Conservation (phyloP, 2,888 invertebrate genomes). For the Tricholauxania praeusta region DNA sequence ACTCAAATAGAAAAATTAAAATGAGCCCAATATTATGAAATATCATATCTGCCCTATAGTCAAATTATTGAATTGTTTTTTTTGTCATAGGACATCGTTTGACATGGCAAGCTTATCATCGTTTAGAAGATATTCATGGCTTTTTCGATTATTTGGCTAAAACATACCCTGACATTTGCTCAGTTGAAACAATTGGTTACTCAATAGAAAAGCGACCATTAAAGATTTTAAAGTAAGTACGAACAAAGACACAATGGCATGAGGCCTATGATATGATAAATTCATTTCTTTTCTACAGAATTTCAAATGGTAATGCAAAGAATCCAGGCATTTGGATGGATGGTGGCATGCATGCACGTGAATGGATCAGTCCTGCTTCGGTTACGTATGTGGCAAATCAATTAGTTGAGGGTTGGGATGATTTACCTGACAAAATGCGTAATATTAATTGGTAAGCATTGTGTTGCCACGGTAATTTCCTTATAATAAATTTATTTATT, state of each 20-base stretch:
- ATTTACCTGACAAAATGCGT: slow-evolving; percentile 75
- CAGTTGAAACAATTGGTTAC: slow-evolving; percentile 79
- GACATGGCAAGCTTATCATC: slow-evolving; percentile 84
- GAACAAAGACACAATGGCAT: background rate
- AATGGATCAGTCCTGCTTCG: slow-evolving; percentile 88
- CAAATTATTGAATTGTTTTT: slow-evolving; percentile 3
- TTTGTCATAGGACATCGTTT: slow-evolving; percentile 68
- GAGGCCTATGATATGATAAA: background rate
- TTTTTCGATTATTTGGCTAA: slow-evolving; percentile 80
- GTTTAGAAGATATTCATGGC: slow-evolving; percentile 76
- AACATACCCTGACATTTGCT: slow-evolving; percentile 79
- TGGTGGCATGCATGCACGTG: slow-evolving; percentile 87
- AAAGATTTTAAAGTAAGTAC: slow-evolving; percentile 71
- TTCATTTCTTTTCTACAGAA: slow-evolving; percentile 63
- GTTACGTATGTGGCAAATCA: slow-evolving; percentile 82
- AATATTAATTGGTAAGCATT: slow-evolving; percentile 81
- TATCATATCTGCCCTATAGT: background rate
- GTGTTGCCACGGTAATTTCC: background rate
- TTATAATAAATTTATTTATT: slow-evolving; percentile 18
- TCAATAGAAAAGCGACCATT: slow-evolving; percentile 81
- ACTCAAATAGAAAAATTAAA: too few species aligned
- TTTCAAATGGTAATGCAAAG: slow-evolving; percentile 75
- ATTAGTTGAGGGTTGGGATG: slow-evolving; percentile 77
- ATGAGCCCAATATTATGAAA: background rate
- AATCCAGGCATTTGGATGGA: slow-evolving; percentile 80